Evolutionary conservation across 2,797 vertebrate genomes (phyloP), one percentile per base, ranked within the genome.

Genomic region (Eulemur rubriventer): DNA sequence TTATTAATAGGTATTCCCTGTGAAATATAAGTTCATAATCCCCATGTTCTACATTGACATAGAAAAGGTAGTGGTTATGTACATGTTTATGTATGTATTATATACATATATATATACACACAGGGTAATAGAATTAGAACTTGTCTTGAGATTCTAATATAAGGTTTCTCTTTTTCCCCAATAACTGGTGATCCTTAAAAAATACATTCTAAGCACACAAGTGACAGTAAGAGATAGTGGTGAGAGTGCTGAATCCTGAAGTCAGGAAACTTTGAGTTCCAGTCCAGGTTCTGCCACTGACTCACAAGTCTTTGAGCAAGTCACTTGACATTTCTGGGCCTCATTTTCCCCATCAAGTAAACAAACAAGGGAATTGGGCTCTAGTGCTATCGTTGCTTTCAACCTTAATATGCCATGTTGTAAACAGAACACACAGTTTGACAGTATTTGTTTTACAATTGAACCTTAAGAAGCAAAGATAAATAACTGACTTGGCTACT

Each of bases 401-500:
- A 57, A 2, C 26, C 16, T 76, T 76, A 59, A 52, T 43, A 22
- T 50, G 48, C 70, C n/a, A 43, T 63, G 75, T 38, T 88, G 72
- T 91, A 35, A 94, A 82, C 57, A 83, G 24, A 94, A 22, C 20
- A 67, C 55, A 52, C 8, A 43, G 3, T 91, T 90, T 83, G 89
- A 75, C 2, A 30, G 82, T n/a, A 67, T 65, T 96, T 82, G 33
- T 89, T 93, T 89, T 79, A 89, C 83, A 91, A 52, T 73, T 48
- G 22, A 80, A 78, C 78, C 50, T 81, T 7, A 90, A 52, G 67
- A 92, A 95, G 65, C 57, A 96, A 81, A 95, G 63, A 6, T 76
- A 86, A 95, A 48, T 82, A 73, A 72, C 52, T 97, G 67, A 98
- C 72, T 59, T 82, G 2, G 1, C 4, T 92, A 57, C 35, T 96